Base-by-base conservation (phyloP, 2,113 vertebrate genomes). In the Antechinus stuartii region DNA sequence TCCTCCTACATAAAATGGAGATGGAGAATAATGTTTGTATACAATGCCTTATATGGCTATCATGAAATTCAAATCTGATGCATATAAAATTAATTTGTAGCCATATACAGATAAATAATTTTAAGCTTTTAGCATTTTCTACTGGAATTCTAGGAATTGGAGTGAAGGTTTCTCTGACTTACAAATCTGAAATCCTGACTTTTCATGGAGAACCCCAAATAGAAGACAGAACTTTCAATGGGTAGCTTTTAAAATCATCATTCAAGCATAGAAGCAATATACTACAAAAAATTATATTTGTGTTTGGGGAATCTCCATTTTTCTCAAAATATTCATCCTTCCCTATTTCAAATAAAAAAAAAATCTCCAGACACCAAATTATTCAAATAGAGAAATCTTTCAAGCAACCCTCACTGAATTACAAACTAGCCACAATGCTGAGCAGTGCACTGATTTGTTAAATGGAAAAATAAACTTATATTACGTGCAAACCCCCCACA, bases 391-490 rank as follows among this genome's bases (percentile, higher is more conserved):
- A 2, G 3, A 94, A 93, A 91, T 84, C 1, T 92, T 94, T 94
- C 92, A 96, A 30, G 52, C 16, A 2, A 95, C 89, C 94, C 94
- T 93, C 2, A 1, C 6, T 94, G 52, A 91, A 8, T 92, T 95
- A 93, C 93, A 94, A 96, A 96, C 76, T 96, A 25, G 27, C 22
- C 91, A 57, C 30, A 90, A 92, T 94, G 91, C 68, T 24, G 84
- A 96, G 22, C 53, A 95, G 12, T 46, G 76, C 53, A 54, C 49
- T 94, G 47, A 92, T 91, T 94, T 35, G 91, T 95, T 96, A 95
- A 94, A 54, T 92, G 24, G 22, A 95, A n/a, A 91, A 96, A 90
- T 95, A 95, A 96, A 93, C 11, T 94, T 98, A 26, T 94, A 89
- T 96, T 96, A 94, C 91, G 3, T 84, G 46, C 16, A 84, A 23